phyloP scores from a whole-genome alignment of 2,888 invertebrate genomes.

The Gisinianus flammeolus region DNA sequence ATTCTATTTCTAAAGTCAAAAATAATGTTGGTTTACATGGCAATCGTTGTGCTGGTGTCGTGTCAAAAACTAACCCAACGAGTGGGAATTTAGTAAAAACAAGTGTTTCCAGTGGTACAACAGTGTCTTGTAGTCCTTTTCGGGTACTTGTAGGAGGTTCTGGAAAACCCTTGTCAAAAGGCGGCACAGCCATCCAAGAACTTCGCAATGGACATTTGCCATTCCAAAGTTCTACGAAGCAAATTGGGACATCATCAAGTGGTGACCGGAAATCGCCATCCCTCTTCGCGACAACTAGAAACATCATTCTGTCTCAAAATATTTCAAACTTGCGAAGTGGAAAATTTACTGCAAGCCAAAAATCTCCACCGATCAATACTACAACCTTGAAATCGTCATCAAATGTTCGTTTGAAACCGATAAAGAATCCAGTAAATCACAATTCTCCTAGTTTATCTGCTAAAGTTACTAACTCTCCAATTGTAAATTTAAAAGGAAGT shows the following conservation, averaged over 20 bases:
- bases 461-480: neutral
- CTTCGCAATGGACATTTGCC: neutral
- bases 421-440: neutral
- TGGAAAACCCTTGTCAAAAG: neutral
- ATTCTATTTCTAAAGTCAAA: neutral
- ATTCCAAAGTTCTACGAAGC: neutral
- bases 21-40: neutral
- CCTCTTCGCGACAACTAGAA: neutral
- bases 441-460: neutral
- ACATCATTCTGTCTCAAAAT: neutral
- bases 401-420: neutral
- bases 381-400: neutral
- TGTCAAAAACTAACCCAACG: neutral
- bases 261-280: neutral
- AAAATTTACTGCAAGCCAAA: neutral
- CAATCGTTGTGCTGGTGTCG: neutral
- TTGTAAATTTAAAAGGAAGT: neutral
- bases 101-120: neutral
- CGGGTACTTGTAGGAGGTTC: neutral
- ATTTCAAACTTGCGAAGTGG: neutral
- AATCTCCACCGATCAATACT: neutral
- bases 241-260: neutral
- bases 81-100: neutral
- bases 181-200: neutral
- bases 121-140: neutral